Evolutionary conservation across 2,797 vertebrate species (phyloP), one percentile per base, ranked within the genome.

Genomic region (Oreochromis mossambicus): DNA sequence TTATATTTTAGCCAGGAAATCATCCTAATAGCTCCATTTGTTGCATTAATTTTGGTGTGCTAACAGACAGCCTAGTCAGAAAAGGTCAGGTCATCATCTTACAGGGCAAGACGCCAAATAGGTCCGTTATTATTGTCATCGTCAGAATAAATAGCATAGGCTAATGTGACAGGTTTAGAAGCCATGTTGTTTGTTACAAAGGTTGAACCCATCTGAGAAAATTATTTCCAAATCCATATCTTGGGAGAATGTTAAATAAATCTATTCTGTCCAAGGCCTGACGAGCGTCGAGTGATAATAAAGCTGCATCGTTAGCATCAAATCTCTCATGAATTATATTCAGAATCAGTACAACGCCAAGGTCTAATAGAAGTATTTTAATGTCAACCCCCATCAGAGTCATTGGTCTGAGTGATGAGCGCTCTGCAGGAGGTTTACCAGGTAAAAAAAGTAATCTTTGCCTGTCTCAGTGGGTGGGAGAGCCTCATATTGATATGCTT

Each of bases 381-480:
- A 1, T 7, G 56, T 61, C 56, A 3, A 34, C 29, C 2, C 15
- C 15, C 56, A 11, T 61, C 29, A 7, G 26, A 56, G 29, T 61
- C 5, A 0, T 61, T 61, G 56, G 56, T 61, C 56, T 0, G 9
- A 61, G 3, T 61, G 56, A 61, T 61, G 56, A 61, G 56, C 0
- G 24, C 2, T 32, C 75, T 12, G 8, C 4, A 3, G 73, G 17
- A 4, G 48, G 24, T 55, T 83, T 38, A 2, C n/a, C 26, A 61
- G 9, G 56, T 61, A 0, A 34, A 34, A 34, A 5, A 5, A 51
- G n/a, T 52, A 21, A 6, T 61, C 56, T 0, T 0, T 0, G 0
- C 56, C 0, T 54, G 15, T 61, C 56, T 61, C 29, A 34, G 56
- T 19, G 56, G 9, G 9, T 19, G 56, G 29, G 15, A 58, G 29